These are phyloP conservation scores for Gallirallus australis DNA, from an alignment of 2,797 vertebrate genomes.

Conservation along the genomic window DNA sequence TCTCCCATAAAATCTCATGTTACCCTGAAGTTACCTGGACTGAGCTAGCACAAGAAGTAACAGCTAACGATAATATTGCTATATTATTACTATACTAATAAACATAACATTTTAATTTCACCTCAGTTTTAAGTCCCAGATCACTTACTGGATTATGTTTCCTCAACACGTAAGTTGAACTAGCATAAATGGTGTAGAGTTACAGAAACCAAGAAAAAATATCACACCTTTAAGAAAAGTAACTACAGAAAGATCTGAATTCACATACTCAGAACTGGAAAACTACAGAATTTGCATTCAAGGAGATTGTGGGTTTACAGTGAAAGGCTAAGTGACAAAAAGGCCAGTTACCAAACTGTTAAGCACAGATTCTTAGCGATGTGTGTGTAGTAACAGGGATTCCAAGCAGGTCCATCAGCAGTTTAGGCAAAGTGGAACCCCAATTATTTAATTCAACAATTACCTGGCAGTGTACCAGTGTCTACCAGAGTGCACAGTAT, in stretches of 20 bases:
- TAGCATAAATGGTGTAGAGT: not conserved
- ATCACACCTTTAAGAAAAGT: not conserved
- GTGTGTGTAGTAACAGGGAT: not conserved
- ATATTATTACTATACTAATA: not conserved
- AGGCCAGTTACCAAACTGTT: not conserved
- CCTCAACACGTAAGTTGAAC: not conserved
- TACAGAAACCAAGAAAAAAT: not conserved
- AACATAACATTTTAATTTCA: not conserved
- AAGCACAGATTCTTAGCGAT: not conserved
- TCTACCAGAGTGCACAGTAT: not conserved
- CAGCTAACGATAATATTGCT: not conserved
- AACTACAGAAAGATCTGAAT: not conserved
- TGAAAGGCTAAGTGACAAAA: not conserved
- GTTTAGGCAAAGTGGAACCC: not conserved
- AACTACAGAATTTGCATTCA: not conserved
- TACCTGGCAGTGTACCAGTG: not conserved
- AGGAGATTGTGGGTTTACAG: not conserved
- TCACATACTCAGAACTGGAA: not conserved
- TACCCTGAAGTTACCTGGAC: not conserved
- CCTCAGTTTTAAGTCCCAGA: not conserved
- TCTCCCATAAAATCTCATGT: not conserved
- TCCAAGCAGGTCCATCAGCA: not conserved
- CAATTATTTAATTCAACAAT: not conserved
- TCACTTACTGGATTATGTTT: not conserved
- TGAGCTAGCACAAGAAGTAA: not conserved